Percentiles rank a stretch among this genome's conserved stretches.
These are phyloP conservation scores for Drosophila ohnishii DNA, from an alignment of 1,140 invertebrate genomes.

Conservation along the genomic window DNA sequence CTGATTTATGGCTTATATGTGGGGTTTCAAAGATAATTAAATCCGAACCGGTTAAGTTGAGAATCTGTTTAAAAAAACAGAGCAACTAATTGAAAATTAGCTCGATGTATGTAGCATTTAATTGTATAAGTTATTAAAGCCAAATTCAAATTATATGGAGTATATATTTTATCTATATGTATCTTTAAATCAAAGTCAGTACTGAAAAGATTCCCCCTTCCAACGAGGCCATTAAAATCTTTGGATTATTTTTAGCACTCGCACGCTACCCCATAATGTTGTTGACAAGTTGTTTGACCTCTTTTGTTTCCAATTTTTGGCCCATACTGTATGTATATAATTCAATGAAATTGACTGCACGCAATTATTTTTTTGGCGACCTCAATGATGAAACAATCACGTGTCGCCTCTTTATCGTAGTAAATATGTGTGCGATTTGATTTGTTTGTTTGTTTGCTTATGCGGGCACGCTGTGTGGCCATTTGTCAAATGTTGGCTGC, in stretches of 20 bases:
- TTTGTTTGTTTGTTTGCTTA: constrained; percentile 42
- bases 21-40: background rate
- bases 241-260: constrained; percentile 11
- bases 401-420: constrained; percentile 31
- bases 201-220: background rate
- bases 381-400: constrained; percentile 54
- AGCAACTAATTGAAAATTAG: constrained; percentile 1
- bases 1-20: constrained; percentile 8
- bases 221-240: background rate
- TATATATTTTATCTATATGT: background rate
- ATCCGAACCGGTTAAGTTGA: constrained; percentile 8
- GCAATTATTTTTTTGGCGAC: constrained; percentile 48
- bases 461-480: constrained; percentile 34
- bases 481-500: constrained; percentile 26
- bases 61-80: background rate
- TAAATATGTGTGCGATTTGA: constrained; percentile 26
- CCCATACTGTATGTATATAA: constrained; percentile 12
- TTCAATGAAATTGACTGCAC: constrained; percentile 46
- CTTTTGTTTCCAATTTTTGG: constrained; percentile 21
- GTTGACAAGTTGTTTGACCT: constrained; percentile 40
- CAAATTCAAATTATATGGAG: too few relatives aligned
- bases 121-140: background rate
- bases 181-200: background rate
- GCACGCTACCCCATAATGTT: constrained; percentile 5
- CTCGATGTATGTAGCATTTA: constrained; percentile 1